phyloP scores from a whole-genome alignment of 2,888 invertebrate species.

The Meiosimyza platycephala region DNA sequence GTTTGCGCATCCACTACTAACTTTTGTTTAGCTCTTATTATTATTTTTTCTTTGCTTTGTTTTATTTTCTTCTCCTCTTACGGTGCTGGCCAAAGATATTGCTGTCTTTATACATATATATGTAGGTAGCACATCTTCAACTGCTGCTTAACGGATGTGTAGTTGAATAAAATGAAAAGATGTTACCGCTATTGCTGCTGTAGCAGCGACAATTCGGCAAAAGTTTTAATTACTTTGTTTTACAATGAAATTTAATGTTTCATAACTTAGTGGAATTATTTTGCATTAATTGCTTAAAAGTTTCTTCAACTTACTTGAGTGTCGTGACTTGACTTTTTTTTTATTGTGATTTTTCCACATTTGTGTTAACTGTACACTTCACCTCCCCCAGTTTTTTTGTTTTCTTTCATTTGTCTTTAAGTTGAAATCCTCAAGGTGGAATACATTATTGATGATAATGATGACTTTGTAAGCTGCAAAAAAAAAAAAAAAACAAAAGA shows the following conservation, averaged over 20 bases:
- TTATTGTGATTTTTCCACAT: too few species aligned
- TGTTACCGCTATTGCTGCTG: conserved; percentile 1
- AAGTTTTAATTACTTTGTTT: conserved; percentile 57
- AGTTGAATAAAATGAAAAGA: not conserved
- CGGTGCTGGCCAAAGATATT: not conserved
- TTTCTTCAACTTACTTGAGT: conserved; percentile 25
- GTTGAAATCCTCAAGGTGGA: conserved; percentile 4
- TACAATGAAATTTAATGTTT: conserved; percentile 54
- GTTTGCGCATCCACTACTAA: not conserved
- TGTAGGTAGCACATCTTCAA: too few species aligned
- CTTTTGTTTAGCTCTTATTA: not conserved
- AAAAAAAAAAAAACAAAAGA: not conserved
- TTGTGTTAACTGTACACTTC: too few species aligned
- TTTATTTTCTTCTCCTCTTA: not conserved
- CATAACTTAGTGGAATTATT: conserved; percentile 52
- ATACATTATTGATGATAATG: conserved; percentile 10
- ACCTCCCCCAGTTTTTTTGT: too few species aligned
- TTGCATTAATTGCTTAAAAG: conserved; percentile 52
- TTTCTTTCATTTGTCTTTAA: not conserved
- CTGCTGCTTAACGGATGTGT: too few species aligned
- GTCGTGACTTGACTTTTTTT: too few species aligned
- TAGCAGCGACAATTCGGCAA: conserved; percentile 42
- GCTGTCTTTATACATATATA: too few species aligned
- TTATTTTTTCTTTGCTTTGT: conserved; percentile 10
- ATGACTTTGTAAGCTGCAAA: not conserved